Evolutionary conservation across 2,888 invertebrate species (phyloP).

Genomic region (Tinea trinotella): DNA sequence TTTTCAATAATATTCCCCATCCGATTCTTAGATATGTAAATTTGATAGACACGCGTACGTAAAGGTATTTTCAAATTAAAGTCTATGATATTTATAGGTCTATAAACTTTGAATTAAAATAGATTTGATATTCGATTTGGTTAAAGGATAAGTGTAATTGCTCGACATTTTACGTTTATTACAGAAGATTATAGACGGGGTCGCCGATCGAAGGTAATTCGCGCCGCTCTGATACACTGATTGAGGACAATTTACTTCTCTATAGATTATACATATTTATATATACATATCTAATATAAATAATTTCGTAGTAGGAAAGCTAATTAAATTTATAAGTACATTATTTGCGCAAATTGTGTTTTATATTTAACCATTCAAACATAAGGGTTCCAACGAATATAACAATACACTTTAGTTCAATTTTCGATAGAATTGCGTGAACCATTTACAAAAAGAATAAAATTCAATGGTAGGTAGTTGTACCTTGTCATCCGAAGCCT

Average conservation of each 20-base stretch:
- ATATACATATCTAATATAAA: too few species aligned
- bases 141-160: constrained; percentile 35
- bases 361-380: too few species aligned
- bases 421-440: neutral
- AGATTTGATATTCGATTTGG: constrained; percentile 25
- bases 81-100: neutral
- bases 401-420: too few species aligned
- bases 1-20: constrained; percentile 17
- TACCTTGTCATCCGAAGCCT: neutral
- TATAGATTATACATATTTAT: too few species aligned
- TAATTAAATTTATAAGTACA: too few species aligned
- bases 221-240: constrained; percentile 24
- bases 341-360: too few species aligned
- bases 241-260: neutral
- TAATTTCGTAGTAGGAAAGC: too few species aligned
- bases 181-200: constrained; percentile 42
- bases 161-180: constrained; percentile 38
- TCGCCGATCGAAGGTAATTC: constrained; percentile 27
- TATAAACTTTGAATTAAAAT: neutral
- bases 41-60: neutral
- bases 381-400: too few species aligned
- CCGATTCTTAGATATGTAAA: neutral
- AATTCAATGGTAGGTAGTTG: neutral
- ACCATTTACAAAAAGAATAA: neutral
- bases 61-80: neutral